Evolutionary conservation across 2,797 vertebrate species (phyloP).

Genomic region (Chrosomus eos): DNA sequence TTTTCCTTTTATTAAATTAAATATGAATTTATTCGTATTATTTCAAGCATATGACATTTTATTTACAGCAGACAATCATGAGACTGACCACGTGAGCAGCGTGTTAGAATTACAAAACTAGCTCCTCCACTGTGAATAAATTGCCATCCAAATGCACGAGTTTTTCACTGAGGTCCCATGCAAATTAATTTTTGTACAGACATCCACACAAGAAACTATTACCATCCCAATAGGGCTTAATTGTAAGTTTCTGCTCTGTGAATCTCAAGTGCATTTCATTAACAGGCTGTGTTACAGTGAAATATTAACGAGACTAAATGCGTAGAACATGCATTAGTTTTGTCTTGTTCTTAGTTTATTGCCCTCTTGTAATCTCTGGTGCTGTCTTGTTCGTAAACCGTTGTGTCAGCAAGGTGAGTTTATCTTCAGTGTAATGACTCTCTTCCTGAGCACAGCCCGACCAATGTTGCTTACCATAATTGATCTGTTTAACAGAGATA

Average conservation of each 20-base stretch:
- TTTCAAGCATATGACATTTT: no score
- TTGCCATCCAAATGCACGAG: no score
- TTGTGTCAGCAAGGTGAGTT: slow-evolving; percentile 37
- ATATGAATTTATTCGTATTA: no score
- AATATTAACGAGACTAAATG: slow-evolving; percentile 48
- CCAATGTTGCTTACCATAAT: slow-evolving; percentile 34
- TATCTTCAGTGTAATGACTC: slow-evolving; percentile 6
- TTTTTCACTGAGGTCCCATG: no score
- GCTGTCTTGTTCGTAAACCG: neutral
- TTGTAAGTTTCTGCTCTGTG: neutral
- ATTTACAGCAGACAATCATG: no score
- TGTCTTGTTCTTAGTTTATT: slow-evolving; percentile 24
- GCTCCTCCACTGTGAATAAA: no score
- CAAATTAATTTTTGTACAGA: no score
- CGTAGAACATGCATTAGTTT: slow-evolving; percentile 25
- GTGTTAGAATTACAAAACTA: no score
- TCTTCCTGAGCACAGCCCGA: neutral
- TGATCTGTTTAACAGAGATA: slow-evolving; percentile 38
- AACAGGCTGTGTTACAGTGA: slow-evolving; percentile 4
- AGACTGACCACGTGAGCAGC: no score
- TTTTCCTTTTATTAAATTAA: no score
- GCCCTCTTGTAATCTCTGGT: slow-evolving; percentile 3
- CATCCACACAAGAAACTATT: no score
- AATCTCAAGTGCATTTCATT: neutral
- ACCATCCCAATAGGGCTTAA: no score